phyloP scores from a whole-genome alignment of 2,113 vertebrate species.

The Chascanopsetta lugubris region DNA sequence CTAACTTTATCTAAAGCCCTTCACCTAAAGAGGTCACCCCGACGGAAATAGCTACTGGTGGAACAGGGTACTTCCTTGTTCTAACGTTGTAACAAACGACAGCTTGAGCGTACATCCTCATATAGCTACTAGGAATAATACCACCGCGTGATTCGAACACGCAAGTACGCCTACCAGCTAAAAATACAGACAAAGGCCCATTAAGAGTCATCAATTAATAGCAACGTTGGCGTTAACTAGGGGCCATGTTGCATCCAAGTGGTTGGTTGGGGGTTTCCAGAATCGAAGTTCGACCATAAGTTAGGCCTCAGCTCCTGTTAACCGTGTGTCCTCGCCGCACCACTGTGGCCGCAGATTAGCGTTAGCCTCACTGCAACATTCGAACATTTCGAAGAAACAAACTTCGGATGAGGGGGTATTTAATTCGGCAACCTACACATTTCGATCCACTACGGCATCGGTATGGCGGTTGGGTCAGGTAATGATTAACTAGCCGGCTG shows the following conservation, averaged over 20 bases:
- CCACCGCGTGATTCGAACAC: neutral
- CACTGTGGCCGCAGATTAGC: neutral
- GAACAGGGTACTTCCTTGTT: slow-evolving; percentile 49
- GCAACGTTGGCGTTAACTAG: neutral
- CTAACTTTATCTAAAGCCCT: neutral
- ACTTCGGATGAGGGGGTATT: no score
- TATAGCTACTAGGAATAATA: slow-evolving; percentile 45
- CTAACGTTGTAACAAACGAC: slow-evolving; percentile 1
- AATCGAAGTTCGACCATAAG: slow-evolving; percentile 54
- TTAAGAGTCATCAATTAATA: neutral
- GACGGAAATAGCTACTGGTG: slow-evolving; percentile 2
- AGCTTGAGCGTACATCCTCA: slow-evolving; percentile 14
- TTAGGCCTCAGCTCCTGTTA: slow-evolving; percentile 46
- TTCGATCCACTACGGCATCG: no score
- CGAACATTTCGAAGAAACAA: neutral
- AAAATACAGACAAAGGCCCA: fast-evolving
- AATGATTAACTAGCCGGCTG: neutral
- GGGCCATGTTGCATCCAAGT: neutral
- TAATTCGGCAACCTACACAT: no score
- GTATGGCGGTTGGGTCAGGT: neutral
- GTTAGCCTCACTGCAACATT: neutral
- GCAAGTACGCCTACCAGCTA: neutral
- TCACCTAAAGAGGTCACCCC: neutral
- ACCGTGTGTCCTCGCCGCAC: neutral
- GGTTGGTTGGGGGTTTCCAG: slow-evolving; percentile 9